These are phyloP conservation scores for Pseudobourletiella spinata DNA, from an alignment of 1,140 invertebrate species.

Conservation along the genomic window DNA sequence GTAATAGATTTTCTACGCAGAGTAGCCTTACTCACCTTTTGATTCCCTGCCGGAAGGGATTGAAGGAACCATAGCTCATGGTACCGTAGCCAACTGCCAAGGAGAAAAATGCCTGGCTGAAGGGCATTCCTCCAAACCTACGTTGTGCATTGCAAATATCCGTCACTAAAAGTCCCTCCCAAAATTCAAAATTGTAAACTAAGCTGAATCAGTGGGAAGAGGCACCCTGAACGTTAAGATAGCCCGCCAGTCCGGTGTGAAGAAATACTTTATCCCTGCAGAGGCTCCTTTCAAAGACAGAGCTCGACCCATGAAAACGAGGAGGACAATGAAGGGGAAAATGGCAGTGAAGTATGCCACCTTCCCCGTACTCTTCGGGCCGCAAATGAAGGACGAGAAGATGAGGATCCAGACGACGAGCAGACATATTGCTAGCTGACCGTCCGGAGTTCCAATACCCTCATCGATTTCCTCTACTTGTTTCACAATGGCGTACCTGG, in stretches of 20 bases:
- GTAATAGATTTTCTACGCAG: too few species aligned
- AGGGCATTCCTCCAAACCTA: slow-evolving; percentile 52
- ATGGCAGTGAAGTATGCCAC: slow-evolving; percentile 44
- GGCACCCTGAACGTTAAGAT: neutral
- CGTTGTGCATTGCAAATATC: too few species aligned
- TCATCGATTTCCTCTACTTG: slow-evolving; percentile 44
- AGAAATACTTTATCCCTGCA: slow-evolving; percentile 55
- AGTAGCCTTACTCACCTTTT: slow-evolving; percentile 44
- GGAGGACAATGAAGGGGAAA: slow-evolving; percentile 47
- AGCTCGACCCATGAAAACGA: slow-evolving; percentile 43
- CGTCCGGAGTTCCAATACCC: slow-evolving; percentile 12
- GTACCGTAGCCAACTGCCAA: slow-evolving; percentile 68
- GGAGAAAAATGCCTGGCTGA: slow-evolving; percentile 78
- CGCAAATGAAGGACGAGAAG: neutral
- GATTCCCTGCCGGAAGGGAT: slow-evolving; percentile 68
- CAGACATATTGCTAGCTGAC: neutral
- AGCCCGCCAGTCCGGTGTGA: slow-evolving; percentile 58
- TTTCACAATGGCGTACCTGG: neutral
- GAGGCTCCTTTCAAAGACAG: slow-evolving; percentile 42
- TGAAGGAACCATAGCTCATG: slow-evolving; percentile 59
- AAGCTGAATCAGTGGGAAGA: too few species aligned
- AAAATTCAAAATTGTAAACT: too few species aligned
- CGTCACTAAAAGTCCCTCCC: too few species aligned
- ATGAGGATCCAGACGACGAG: neutral
- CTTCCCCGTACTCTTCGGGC: slow-evolving; percentile 43